Evolutionary conservation across 2,888 invertebrate genomes (phyloP), one percentile per base, ranked within the genome.

Genomic region (Acanthosepion pharaonis): DNA sequence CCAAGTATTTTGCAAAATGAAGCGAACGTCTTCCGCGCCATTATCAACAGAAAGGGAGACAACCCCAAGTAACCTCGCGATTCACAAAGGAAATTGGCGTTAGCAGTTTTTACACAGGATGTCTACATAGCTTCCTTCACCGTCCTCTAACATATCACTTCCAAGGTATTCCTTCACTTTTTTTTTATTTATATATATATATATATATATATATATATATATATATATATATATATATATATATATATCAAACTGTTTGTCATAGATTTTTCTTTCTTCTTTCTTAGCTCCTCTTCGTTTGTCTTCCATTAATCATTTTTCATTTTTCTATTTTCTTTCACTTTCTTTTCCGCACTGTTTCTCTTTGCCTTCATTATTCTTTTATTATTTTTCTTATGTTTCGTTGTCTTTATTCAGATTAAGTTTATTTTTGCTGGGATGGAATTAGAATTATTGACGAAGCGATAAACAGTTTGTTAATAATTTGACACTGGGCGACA

Each of bases 1-100:
- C n/a, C 78, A 78, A 78, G 78, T 78, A 78, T 78, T 78, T 78
- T 78, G 78, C 78, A 78, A 78, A 78, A 78, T 78, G 78, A 78
- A 78, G 78, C 33, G 78, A 15, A n/a, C n/a, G 78, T 78, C 78
- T 78, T 78, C 78, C 78, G 78, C 78, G 78, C n/a, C 78, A 78
- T 78, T 78, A 78, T 78, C 78, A 78, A 78, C 18, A 78, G 78
- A 5, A 78, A 78, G 78, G 78, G 78, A 78, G 78, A 78, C 78
- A 78, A 78, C 78, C 78, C n/a, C 78, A n/a, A n/a, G n/a, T 78
- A 78, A 78, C 78, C 78, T 33, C 78, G n/a, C 18, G n/a, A 78
- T 78, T 78, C n/a, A n/a, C n/a, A 78, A 33, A 78, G 78, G 78
- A 78, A 78, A 78, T 78, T 78, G 78, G n/a, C 15, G 78, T 78